Evolutionary conservation across 2,797 vertebrate genomes (phyloP).

Genomic region (Xerus rutilus): DNA sequence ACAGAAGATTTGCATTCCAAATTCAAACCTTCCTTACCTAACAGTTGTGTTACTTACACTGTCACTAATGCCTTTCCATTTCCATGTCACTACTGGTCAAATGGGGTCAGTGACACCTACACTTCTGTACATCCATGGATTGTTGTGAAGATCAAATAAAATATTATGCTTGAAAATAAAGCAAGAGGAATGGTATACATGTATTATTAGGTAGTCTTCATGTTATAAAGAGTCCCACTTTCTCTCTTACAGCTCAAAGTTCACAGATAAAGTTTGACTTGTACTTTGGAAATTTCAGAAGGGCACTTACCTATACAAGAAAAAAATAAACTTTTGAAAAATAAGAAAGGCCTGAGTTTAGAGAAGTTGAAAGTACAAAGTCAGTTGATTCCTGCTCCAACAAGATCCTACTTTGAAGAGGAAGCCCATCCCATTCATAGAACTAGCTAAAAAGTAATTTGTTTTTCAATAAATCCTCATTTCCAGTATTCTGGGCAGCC

Average conservation of each 20-base stretch:
- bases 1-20: background rate
- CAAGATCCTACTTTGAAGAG: slow-evolving; percentile 16
- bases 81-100: background rate
- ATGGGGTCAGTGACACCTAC: background rate
- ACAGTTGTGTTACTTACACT: background rate
- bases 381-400: background rate
- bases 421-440: background rate
- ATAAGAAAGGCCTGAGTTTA: slow-evolving; percentile 10
- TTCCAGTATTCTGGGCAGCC: slow-evolving; percentile 63
- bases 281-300: slow-evolving; percentile 3
- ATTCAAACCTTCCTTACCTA: background rate
- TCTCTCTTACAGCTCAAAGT: background rate
- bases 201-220: background rate
- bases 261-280: background rate
- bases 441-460: slow-evolving; percentile 63
- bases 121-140: background rate
- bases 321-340: background rate
- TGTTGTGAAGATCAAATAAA: background rate
- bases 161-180: background rate
- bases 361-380: background rate
- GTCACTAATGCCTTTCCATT: background rate
- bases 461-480: slow-evolving; percentile 74
- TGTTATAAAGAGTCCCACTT: background rate
- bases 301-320: background rate
- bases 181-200: background rate